These are phyloP conservation scores for Hymenopus coronatus DNA, from an alignment of 2,888 invertebrate species.

Conservation along the genomic window DNA sequence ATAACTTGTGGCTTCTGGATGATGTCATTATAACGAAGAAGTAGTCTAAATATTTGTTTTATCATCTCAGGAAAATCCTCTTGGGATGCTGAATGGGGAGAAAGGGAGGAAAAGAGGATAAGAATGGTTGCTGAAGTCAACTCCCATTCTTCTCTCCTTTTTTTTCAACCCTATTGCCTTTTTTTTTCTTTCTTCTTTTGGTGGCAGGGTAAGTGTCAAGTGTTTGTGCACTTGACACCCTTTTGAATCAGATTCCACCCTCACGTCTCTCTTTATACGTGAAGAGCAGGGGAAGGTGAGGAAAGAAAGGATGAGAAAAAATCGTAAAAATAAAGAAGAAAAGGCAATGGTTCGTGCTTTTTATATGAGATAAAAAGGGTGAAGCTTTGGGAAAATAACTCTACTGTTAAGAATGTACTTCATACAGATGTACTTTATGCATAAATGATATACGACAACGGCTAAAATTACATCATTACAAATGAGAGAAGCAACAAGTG, in stretches of 20 bases:
- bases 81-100: background rate
- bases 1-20: background rate
- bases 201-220: constrained; percentile 29
- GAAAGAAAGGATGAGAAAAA: constrained; percentile 21
- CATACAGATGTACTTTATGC: background rate
- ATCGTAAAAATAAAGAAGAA: constrained; percentile 23
- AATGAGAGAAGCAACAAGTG: background rate
- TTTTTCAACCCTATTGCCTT: background rate
- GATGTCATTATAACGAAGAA: background rate
- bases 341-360: constrained; percentile 3
- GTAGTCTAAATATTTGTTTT: constrained; percentile 17
- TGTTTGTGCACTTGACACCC: constrained; percentile 33
- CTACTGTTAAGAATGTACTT: background rate
- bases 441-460: background rate
- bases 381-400: background rate
- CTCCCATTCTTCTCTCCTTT: background rate
- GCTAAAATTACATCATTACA: background rate
- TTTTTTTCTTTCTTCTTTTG: constrained; percentile 18
- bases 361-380: background rate
- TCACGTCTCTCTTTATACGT: constrained; percentile 30
- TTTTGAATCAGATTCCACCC: constrained; percentile 29
- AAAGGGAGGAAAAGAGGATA: constrained; percentile 14
- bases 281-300: constrained; percentile 20
- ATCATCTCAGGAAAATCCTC: background rate
- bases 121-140: background rate